Conservation (phyloP, 1,140 invertebrate species). For the Heliconius congener region DNA sequence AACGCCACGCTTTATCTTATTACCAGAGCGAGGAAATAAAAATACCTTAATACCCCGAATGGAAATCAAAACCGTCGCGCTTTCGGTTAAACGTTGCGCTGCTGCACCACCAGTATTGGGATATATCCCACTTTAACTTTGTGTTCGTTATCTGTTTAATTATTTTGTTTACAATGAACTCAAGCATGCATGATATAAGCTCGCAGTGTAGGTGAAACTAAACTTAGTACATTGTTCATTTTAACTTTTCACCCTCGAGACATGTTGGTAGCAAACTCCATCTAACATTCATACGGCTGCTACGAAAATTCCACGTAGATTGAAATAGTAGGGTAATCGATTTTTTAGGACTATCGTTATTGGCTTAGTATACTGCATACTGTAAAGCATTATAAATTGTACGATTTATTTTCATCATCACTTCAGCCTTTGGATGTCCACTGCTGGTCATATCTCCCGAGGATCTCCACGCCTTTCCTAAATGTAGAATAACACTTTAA, state of each 20-base stretch:
- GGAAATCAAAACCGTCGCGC: background rate
- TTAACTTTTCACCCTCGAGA: constrained; percentile 27
- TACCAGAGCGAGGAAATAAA: background rate
- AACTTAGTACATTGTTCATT: constrained; percentile 20
- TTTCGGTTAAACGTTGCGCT: background rate
- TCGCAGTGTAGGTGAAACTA: constrained; percentile 13
- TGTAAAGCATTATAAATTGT: background rate
- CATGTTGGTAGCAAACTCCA: constrained; percentile 24
- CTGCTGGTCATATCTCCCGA: too few relatives aligned
- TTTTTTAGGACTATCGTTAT: constrained; percentile 5
- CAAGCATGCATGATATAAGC: background rate
- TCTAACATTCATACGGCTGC: constrained; percentile 23
- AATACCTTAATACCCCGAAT: background rate
- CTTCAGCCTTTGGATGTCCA: too few relatives aligned
- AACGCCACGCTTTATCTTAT: background rate
- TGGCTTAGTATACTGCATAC: background rate
- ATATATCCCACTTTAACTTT: too few relatives aligned
- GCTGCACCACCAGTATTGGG: background rate
- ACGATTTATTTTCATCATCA: too few relatives aligned
- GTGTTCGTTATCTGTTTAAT: background rate
- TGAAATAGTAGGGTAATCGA: constrained; percentile 13
- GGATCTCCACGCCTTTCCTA: too few relatives aligned
- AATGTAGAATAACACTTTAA: too few relatives aligned
- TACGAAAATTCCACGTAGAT: constrained; percentile 3
- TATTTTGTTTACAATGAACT: constrained; percentile 11